Evolutionary conservation across 2,888 invertebrate species (phyloP).

Genomic region (Cinara cedri): DNA sequence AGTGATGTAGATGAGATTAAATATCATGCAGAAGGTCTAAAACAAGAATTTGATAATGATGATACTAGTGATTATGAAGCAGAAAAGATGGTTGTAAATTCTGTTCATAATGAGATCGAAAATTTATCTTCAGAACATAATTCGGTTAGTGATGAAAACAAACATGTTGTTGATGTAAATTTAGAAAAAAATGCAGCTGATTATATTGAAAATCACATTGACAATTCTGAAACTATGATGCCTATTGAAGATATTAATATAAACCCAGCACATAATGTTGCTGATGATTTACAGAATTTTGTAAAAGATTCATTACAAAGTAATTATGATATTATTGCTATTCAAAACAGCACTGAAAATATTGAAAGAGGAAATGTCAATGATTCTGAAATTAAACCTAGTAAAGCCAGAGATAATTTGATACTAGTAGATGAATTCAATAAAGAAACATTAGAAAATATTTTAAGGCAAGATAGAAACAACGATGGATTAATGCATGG

Average conservation of each 20-base stretch:
- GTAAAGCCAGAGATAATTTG: not conserved
- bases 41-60: constrained; percentile 12
- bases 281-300: not conserved
- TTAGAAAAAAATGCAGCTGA: not conserved
- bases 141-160: not conserved
- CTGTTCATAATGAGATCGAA: not conserved
- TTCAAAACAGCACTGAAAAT: not conserved
- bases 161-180: not conserved
- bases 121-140: not conserved
- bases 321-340: not conserved
- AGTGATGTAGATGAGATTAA: constrained; percentile 3
- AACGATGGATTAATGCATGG: too few relatives aligned
- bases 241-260: not conserved
- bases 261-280: not conserved
- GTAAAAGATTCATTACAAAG: not conserved
- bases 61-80: not conserved
- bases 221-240: not conserved
- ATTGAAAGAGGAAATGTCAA: not conserved
- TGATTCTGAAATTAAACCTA: not conserved
- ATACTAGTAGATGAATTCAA: not conserved
- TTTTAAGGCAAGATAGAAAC: too few relatives aligned
- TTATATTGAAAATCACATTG: not conserved
- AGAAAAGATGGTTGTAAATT: constrained; percentile 15
- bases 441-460: not conserved
- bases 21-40: not conserved